Evolutionary conservation across 1,140 invertebrate species (phyloP).

Genomic region (Hermetia illucens): DNA sequence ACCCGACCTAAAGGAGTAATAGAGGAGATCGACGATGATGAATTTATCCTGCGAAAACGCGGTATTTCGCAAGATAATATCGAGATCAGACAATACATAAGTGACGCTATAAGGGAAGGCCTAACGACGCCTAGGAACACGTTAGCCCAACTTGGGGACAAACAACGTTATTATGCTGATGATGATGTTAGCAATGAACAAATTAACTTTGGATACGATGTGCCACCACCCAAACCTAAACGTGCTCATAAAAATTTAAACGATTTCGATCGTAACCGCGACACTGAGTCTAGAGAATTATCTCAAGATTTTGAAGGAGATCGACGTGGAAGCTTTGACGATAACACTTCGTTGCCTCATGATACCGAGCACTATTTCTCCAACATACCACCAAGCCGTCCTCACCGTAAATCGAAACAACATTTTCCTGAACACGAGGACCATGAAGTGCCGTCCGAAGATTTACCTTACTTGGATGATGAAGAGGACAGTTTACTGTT

Average conservation of each 20-base stretch:
- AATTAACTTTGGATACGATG: conserved; percentile 20
- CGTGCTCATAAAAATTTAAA: conserved; percentile 18
- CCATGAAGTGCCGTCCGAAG: conserved; percentile 21
- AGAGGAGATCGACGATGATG: conserved; percentile 73
- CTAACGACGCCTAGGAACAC: conserved; percentile 51
- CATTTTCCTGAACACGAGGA: conserved; percentile 28
- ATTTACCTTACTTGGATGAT: conserved; percentile 9
- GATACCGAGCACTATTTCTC: conserved; percentile 20
- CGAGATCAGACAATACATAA: conserved; percentile 56
- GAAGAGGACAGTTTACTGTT: no score
- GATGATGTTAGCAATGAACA: conserved; percentile 4
- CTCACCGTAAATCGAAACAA: conserved; percentile 15
- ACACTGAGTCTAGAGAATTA: conserved; percentile 15
- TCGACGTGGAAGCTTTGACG: conserved; percentile 18
- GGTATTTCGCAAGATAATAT: conserved; percentile 71
- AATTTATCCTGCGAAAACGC: conserved; percentile 66
- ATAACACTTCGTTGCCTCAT: conserved; percentile 25
- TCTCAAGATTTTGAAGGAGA: conserved; percentile 21
- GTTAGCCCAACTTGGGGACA: conserved; percentile 39
- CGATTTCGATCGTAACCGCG: no score
- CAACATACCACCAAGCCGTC: conserved; percentile 16
- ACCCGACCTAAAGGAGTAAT: conserved; percentile 43
- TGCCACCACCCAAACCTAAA: conserved; percentile 24
- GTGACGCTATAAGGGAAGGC: conserved; percentile 61
- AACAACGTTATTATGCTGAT: conserved; percentile 15